Conservation (phyloP, 2,113 vertebrate species). For the Bos javanicus region DNA sequence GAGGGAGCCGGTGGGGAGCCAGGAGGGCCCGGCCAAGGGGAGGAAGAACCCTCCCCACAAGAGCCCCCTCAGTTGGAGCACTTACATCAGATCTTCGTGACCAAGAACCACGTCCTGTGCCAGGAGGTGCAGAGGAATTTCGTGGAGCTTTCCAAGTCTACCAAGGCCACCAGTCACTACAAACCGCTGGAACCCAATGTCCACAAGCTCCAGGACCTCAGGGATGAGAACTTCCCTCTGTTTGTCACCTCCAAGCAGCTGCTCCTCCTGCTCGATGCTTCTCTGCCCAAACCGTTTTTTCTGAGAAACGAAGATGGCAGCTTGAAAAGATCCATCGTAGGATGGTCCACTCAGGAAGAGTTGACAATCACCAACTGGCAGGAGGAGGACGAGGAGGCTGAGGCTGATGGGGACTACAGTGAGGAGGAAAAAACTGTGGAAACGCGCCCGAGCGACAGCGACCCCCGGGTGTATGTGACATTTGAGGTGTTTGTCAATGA, state of each 20-base stretch:
- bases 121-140: conserved; percentile 87
- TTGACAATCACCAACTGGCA: conserved; percentile 76
- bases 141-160: conserved; percentile 85
- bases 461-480: conserved; percentile 82
- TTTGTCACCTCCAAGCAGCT: conserved; percentile 86
- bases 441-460: conserved; percentile 42
- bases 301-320: conserved; percentile 87
- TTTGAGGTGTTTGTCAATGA: conserved; percentile 80
- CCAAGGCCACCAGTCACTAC: conserved; percentile 83
- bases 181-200: conserved; percentile 79
- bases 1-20: not conserved
- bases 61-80: conserved; percentile 74
- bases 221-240: conserved; percentile 85
- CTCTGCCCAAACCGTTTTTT: conserved; percentile 84
- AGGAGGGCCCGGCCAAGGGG: fast-evolving
- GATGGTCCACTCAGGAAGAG: conserved; percentile 84
- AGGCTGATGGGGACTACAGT: conserved; percentile 65
- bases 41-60: not conserved
- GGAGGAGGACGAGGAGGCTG: conserved; percentile 80
- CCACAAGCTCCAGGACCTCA: conserved; percentile 83
- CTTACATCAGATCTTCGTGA: conserved; percentile 85
- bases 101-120: conserved; percentile 87
- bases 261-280: conserved; percentile 84
- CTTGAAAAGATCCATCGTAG: conserved; percentile 79
- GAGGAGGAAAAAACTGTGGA: conserved; percentile 77